A percentile compares a stretch with the other conserved stretches of the same genome.
Evolutionary conservation across 2,113 vertebrate genomes (phyloP).

Genomic region (Dendrocopos noguchii): DNA sequence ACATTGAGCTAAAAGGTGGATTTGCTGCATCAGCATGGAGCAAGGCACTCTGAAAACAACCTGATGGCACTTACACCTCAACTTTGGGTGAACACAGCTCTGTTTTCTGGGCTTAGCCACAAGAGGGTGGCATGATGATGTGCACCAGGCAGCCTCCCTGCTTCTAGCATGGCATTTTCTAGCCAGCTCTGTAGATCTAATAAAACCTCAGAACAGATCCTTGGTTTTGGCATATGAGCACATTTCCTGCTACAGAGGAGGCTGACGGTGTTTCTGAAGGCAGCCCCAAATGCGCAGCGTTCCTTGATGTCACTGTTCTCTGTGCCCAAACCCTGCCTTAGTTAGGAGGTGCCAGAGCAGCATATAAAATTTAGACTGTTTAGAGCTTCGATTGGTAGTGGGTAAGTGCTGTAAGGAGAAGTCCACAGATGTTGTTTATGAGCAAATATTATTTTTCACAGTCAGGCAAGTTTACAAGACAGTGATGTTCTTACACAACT

Average conservation of each 20-base stretch:
- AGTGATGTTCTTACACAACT: neutral
- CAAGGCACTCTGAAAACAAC: accelerated
- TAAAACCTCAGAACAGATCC: neutral
- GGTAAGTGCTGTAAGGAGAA: slow-evolving; percentile 2
- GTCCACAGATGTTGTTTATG: slow-evolving; percentile 37
- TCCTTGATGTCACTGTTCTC: neutral
- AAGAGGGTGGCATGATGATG: slow-evolving; percentile 65
- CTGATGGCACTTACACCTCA: accelerated
- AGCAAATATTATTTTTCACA: slow-evolving; percentile 36
- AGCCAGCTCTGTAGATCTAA: neutral
- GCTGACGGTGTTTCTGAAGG: neutral
- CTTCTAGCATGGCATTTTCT: neutral
- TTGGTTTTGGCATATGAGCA: neutral
- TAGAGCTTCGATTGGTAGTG: neutral
- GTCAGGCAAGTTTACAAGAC: slow-evolving; percentile 30
- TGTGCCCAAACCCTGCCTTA: neutral
- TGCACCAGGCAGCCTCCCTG: neutral
- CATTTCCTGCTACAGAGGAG: neutral
- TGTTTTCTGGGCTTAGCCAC: slow-evolving; percentile 39
- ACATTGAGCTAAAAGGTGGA: neutral
- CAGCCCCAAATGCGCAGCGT: neutral
- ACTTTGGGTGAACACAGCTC: accelerated
- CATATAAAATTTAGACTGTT: neutral
- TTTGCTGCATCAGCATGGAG: neutral
- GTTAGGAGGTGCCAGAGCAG: neutral